Base-by-base conservation (phyloP, 2,113 vertebrate species). In the Psammodynastes pulverulentus region DNA sequence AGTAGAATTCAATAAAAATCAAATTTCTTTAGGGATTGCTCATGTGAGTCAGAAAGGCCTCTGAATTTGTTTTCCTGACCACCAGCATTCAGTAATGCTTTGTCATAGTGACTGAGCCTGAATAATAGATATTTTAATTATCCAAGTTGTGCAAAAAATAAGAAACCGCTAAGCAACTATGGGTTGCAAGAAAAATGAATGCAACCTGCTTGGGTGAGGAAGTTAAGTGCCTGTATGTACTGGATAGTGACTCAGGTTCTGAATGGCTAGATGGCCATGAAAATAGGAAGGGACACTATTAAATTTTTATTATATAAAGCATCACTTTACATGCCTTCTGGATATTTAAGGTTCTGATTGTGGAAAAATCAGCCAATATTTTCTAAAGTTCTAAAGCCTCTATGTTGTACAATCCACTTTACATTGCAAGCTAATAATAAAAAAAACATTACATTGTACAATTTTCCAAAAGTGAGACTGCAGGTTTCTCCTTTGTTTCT, bases 311-410 rank as follows among this genome's bases (percentile, higher is more conserved):
- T n/a, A 13, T 26, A 45, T 49, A 79, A 19, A 34, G n/a, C 26
- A 54, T 85, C 8, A 56, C 9, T n/a, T 29, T 46, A 56, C 13
- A 56, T 17, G 8, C 53, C 12, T 91, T 54, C 8, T 46, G 15
- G 21, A 46, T 8, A 53, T 45, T 17, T 24, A 46, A 54, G 29
- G 29, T 48, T 48, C 43, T 56, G 52, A 86, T 34, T 51, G 15
- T 29, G 39, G 91, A 95, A 96, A 54, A 56, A 39, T 79, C 43
- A 39, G 52, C 23, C 87, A 34, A 46, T 88, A 49, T 24, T 72
- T 89, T 90, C 5, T 51, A 67, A 58, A 6, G 19, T 1, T 0
- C 0, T n/a, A n/a, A n/a, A 8, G 53, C 9, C 19, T 91, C 62
- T 91, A 2, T 1, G 84, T 94, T 51, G 9, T 0, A 23, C 0